Evolutionary conservation across 2,113 vertebrate genomes (phyloP).

Genomic region (Eleginops maclovinus): DNA sequence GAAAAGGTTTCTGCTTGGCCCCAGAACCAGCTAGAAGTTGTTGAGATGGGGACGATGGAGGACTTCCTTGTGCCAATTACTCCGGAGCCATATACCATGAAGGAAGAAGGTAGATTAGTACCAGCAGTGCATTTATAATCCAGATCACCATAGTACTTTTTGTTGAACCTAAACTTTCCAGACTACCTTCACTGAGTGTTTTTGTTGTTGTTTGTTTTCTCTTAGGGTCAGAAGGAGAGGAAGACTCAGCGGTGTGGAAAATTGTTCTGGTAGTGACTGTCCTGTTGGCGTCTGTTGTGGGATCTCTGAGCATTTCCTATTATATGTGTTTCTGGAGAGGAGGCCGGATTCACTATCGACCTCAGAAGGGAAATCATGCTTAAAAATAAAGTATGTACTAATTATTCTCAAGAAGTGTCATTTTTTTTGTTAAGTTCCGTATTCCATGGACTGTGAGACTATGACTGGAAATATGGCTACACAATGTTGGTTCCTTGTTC

Average conservation of each 20-base stretch:
- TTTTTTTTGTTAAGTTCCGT: neutral
- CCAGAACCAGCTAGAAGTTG: neutral
- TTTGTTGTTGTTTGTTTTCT: neutral
- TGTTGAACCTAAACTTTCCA: neutral
- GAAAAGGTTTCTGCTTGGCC: neutral
- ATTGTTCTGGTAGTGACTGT: slow-evolving; percentile 41
- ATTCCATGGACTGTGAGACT: neutral
- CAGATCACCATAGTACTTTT: neutral
- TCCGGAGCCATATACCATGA: neutral
- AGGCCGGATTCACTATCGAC: slow-evolving; percentile 76
- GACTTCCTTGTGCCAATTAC: neutral
- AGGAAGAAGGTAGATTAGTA: slow-evolving; percentile 44
- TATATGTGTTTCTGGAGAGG: slow-evolving; percentile 84
- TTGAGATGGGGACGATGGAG: neutral
- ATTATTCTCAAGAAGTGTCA: neutral
- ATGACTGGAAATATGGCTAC: neutral
- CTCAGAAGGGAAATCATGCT: slow-evolving; percentile 47
- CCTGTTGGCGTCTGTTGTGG: slow-evolving; percentile 60
- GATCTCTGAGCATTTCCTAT: slow-evolving; percentile 66
- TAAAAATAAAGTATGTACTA: slow-evolving; percentile 54
- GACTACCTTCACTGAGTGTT: too few species aligned
- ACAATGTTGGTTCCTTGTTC: neutral
- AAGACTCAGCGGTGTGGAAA: slow-evolving; percentile 49
- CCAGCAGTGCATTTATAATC: too few species aligned
- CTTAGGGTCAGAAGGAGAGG: slow-evolving; percentile 1